Evolutionary conservation across 2,797 vertebrate species (phyloP), one percentile per base, ranked within the genome.

Genomic region (Amphiprion clarkii): DNA sequence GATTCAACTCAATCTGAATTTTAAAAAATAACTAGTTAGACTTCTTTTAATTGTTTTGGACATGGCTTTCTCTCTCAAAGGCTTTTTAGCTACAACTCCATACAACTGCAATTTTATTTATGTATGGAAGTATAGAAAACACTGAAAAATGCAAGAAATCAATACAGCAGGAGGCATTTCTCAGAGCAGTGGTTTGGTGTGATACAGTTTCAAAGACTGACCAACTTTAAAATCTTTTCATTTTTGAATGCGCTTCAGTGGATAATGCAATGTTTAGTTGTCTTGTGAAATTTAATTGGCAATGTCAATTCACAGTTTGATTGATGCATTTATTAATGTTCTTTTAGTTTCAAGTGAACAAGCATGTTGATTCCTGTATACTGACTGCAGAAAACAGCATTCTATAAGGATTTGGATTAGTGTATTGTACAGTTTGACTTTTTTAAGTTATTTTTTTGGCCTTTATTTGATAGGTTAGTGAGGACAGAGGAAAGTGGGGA

Each of bases 261-360:
- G 31, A 40, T 16, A 31, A 13, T 48, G 19, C 4, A 16, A 39
- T 23, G 46, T 48, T 48, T 5, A 12, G 49, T 11, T 52, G n/a
- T 21, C 49, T 23, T 52, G 21, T 52, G 49, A 25, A 21, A 6
- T 25, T 23, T 25, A 21, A 52, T 25, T 52, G 49, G 21, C n/a
- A 23, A 25, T 25, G 21, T 12, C 6, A 52, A 23, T 9, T 52
- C 49, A 51, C 49, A 23, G 11, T 52, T 31, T 74, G 25, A 51
- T 44, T 46, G 27, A 63, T 61, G 40, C 29, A 25, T 27, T 58
- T 8, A 54, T 29, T 66, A 56, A 56, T 67, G 39, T 56, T 40
- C 14, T 25, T 14, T 53, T 69, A 16, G 2, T 58, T 31, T 39
- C 44, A 63, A 64, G 57, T 27, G 21, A 4, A 44, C 17, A 40